A percentile compares a stretch with the other conserved stretches of the same genome.
phyloP scores from a whole-genome alignment of 2,888 invertebrate genomes.

The Parochlus steinenii region DNA sequence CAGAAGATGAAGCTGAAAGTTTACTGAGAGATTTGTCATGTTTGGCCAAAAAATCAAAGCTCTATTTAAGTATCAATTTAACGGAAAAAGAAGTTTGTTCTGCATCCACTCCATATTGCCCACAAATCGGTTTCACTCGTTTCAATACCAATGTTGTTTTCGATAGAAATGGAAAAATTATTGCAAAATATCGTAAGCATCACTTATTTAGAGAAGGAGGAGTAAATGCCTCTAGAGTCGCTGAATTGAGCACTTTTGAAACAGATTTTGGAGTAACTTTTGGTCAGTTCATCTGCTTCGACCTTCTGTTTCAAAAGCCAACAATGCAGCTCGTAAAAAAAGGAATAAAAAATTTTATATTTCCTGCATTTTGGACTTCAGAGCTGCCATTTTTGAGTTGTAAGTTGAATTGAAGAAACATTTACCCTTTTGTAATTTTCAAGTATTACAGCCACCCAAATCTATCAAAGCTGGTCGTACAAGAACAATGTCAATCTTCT shows the following conservation, averaged over 20 bases:
- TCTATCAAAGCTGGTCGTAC: slow-evolving; percentile 53
- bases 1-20: background rate
- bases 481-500: slow-evolving; percentile 49
- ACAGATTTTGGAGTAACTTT: slow-evolving; percentile 69
- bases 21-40: background rate
- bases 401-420: background rate
- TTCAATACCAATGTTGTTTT: slow-evolving; percentile 72
- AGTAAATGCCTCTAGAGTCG: slow-evolving; percentile 25
- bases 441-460: slow-evolving; percentile 33
- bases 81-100: background rate
- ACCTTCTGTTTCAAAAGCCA: slow-evolving; percentile 58
- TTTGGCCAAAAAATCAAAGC: background rate
- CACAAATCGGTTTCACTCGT: slow-evolving; percentile 21
- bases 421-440: background rate
- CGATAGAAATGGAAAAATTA: slow-evolving; percentile 47
- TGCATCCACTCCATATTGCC: slow-evolving; percentile 19
- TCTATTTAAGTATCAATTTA: slow-evolving; percentile 1
- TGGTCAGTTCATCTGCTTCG: slow-evolving; percentile 71
- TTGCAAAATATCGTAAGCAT: slow-evolving; percentile 35
- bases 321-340: slow-evolving; percentile 27
- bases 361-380: slow-evolving; percentile 1
- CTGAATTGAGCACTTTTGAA: slow-evolving; percentile 36
- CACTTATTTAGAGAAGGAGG: slow-evolving; percentile 32
- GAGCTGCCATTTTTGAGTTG: slow-evolving; percentile 2
- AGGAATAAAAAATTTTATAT: slow-evolving; percentile 5